Base-by-base conservation (phyloP, 2,113 vertebrate genomes). In the Elephantulus edwardii region DNA sequence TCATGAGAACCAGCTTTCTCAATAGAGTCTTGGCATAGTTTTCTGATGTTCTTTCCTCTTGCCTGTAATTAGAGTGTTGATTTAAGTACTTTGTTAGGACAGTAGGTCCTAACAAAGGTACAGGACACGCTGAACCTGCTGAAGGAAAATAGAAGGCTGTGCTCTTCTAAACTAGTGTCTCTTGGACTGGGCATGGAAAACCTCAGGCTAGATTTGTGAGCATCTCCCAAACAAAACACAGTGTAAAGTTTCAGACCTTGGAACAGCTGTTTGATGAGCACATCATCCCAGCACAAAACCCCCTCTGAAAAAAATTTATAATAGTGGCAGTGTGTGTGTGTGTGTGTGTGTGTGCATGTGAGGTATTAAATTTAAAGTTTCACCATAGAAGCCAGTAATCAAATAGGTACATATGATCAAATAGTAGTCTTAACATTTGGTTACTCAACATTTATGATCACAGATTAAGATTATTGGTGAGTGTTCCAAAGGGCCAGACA, bases 61-160 rank as follows among this genome's bases (percentile, higher is more conserved):
- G 75, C 54, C 93, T 91, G 62, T 88, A 96, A 96, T 96, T 92
- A 96, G 87, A 95, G 88, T 66, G 56, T 88, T 95, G 93, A 94
- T 95, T 93, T 93, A 90, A 94, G 88, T 91, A n/a, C n/a, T n/a
- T n/a, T n/a, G n/a, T n/a, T 26, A 64, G 89, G 72, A 87, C 62
- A 86, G n/a, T n/a, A 93, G 93, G 91, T 91, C 64, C 82, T 96
- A 93, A 12, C 87, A 85, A 93, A 93, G 85, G 95, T 92, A 94
- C 95, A 90, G 95, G 71, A 95, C 91, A 95, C 88, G 88, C 94
- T 92, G 83, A 88, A 78, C 88, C 83, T 88, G 56, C 90, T 48
- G 76, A 88, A 70, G 75, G 60, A 90, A 93, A 93, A 94, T 40
- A 91, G 91, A 95, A 96, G 70, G n/a, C 44, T 89, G 48, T 83